Conservation (phyloP, 2,797 vertebrate species). For the Myotis planiceps region DNA sequence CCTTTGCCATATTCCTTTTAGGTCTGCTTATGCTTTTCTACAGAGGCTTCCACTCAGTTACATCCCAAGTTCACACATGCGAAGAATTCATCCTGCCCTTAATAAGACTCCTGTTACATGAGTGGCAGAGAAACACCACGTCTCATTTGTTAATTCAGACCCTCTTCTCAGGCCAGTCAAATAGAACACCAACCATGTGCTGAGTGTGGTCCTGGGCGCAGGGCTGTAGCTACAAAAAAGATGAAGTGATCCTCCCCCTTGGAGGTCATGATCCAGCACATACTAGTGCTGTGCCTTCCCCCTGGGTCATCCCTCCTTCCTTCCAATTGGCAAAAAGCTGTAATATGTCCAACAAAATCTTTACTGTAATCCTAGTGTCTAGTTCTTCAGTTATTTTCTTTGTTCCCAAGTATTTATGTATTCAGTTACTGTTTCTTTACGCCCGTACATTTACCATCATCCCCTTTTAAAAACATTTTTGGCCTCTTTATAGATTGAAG, state of each 20-base stretch:
- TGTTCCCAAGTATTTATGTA: slow-evolving; percentile 11
- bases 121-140: neutral
- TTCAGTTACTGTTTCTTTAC: neutral
- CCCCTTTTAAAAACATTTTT: neutral
- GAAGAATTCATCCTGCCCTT: neutral
- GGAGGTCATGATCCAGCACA: no score
- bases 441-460: neutral
- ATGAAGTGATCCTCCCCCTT: neutral
- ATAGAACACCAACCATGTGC: neutral
- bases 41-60: neutral
- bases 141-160: neutral
- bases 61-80: neutral
- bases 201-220: neutral
- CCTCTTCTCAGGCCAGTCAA: neutral
- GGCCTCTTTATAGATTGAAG: slow-evolving; percentile 42
- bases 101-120: neutral
- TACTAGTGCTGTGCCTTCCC: neutral
- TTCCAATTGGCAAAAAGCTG: neutral
- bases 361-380: neutral
- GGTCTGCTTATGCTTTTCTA: neutral
- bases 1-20: neutral
- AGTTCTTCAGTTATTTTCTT: slow-evolving; percentile 12
- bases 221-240: neutral
- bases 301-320: neutral
- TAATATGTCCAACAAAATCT: neutral